Percentiles rank a stretch among this genome's conserved stretches.
phyloP scores from a whole-genome alignment of 2,888 invertebrate species.

The Tholera decimalis region DNA sequence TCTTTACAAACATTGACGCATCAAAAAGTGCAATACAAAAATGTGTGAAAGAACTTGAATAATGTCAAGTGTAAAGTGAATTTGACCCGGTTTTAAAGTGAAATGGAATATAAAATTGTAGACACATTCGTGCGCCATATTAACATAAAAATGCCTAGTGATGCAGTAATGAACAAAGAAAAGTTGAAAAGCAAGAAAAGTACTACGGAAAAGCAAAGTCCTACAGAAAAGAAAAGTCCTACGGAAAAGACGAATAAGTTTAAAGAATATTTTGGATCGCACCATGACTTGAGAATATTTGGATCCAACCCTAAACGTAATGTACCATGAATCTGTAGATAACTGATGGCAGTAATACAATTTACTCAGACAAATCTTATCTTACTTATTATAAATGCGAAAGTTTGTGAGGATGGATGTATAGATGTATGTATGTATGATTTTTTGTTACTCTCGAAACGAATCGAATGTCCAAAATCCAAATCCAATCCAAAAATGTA shows the following conservation, averaged over 20 bases:
- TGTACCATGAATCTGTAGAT: constrained; percentile 12
- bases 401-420: too few relatives aligned
- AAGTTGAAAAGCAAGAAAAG: constrained; percentile 76
- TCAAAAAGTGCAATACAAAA: constrained; percentile 8
- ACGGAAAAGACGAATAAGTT: constrained; percentile 77
- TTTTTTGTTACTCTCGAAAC: too few relatives aligned
- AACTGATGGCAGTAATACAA: not conserved
- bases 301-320: constrained; percentile 70
- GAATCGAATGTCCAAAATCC: too few relatives aligned
- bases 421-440: too few relatives aligned
- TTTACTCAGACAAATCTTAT: constrained; percentile 3
- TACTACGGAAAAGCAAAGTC: constrained; percentile 73
- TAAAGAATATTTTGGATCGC: constrained; percentile 78
- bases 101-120: constrained; percentile 68
- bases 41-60: not conserved
- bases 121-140: constrained; percentile 56
- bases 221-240: constrained; percentile 73
- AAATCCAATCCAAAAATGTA: too few relatives aligned
- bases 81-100: constrained; percentile 28
- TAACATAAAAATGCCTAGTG: constrained; percentile 43
- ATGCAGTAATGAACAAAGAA: constrained; percentile 67
- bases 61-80: constrained; percentile 29
- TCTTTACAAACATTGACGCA: not conserved
- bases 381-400: too few relatives aligned
- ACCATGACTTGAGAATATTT: constrained; percentile 69